phyloP scores from a whole-genome alignment of 2,888 invertebrate genomes.

The Mythimna pallens region DNA sequence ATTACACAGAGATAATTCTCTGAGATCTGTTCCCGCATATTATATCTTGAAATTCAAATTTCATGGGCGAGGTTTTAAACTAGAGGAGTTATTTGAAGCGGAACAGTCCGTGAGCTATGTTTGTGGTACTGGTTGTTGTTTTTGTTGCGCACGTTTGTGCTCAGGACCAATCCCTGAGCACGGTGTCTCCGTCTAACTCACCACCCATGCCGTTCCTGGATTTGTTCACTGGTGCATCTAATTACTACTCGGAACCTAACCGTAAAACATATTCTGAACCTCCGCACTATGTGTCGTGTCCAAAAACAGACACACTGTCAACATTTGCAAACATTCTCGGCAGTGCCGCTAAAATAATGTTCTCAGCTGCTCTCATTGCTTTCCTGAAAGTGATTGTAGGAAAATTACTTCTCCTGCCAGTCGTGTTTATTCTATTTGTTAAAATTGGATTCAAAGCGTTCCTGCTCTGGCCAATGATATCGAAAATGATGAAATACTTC shows the following conservation, averaged over 20 bases:
- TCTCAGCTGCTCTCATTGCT: constrained; percentile 84
- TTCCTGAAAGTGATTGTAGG: constrained; percentile 83
- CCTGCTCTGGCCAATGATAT: constrained; percentile 86
- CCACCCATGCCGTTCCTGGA: constrained; percentile 81
- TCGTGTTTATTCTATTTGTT: constrained; percentile 80
- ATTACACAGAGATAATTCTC: constrained; percentile 75
- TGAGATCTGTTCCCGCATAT: constrained; percentile 77
- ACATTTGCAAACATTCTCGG: constrained; percentile 84
- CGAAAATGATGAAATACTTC: constrained; percentile 85
- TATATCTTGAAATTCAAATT: constrained; percentile 83
- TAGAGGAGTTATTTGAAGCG: constrained; percentile 76
- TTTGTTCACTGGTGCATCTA: constrained; percentile 83
- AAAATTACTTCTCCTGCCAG: constrained; percentile 84
- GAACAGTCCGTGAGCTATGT: constrained; percentile 87
- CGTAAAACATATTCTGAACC: constrained; percentile 83
- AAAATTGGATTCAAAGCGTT: constrained; percentile 85
- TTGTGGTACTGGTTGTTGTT: constrained; percentile 79
- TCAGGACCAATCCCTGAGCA: constrained; percentile 82
- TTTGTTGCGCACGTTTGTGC: constrained; percentile 75
- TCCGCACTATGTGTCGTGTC: constrained; percentile 78
- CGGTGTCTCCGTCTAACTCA: constrained; percentile 73
- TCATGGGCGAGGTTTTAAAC: constrained; percentile 87
- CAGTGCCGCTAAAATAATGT: constrained; percentile 87
- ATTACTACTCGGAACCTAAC: constrained; percentile 80
- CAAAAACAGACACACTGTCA: constrained; percentile 81